phyloP scores from a whole-genome alignment of 2,113 vertebrate genomes.

The Odocoileus hemionus region DNA sequence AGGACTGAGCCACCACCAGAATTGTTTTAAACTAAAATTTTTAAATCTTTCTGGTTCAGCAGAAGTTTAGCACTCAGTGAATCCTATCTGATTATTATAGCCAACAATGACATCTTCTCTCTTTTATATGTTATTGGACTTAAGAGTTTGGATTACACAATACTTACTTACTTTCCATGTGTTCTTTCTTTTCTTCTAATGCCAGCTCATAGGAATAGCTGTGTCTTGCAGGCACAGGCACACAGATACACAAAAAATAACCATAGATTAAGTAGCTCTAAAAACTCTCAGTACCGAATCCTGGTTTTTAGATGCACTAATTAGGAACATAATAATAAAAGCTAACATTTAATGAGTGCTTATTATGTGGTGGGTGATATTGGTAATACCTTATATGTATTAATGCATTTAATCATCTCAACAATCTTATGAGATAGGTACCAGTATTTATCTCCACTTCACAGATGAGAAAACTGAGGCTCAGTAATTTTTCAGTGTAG shows the following conservation, averaged over 20 bases:
- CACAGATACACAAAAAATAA: neutral
- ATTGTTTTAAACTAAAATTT: slow-evolving; percentile 1
- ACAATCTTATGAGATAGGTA: neutral
- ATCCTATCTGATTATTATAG: neutral
- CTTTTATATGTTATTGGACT: neutral
- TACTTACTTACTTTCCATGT: neutral
- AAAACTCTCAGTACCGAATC: neutral
- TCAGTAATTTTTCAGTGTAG: neutral
- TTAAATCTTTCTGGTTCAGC: neutral
- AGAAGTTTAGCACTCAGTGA: neutral
- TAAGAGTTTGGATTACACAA: neutral
- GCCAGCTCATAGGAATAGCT: neutral
- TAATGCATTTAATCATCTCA: neutral
- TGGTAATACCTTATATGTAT: neutral
- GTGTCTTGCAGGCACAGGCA: neutral
- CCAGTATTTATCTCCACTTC: neutral
- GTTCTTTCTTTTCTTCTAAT: neutral
- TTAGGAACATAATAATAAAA: neutral
- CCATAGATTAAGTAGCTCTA: neutral
- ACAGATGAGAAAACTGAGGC: neutral
- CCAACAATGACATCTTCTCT: neutral
- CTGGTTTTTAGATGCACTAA: neutral
- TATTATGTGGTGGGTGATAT: neutral
- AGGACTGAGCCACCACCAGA: neutral
- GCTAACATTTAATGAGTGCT: neutral